Base-by-base conservation (phyloP, 1,140 invertebrate species). In the Pseudoatta argentina region DNA sequence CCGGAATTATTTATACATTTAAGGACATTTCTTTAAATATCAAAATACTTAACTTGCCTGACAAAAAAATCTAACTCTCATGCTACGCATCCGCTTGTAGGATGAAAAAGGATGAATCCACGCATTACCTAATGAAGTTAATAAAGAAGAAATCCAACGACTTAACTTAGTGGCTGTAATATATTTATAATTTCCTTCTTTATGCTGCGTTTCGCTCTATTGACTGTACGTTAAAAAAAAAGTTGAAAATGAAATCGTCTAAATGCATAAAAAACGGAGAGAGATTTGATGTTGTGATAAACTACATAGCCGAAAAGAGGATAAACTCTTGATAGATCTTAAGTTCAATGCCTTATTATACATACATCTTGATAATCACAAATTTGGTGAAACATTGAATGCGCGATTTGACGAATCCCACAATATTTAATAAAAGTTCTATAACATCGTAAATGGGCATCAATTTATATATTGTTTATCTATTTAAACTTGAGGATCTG, bases 121-220 rank as follows among this genome's bases (percentile, higher is more conserved):
- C 88, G 85, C 87, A 91, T 85, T 88, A 92, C 51, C 88, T 92
- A 92, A 88, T 92, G 92, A 92, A 92, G 87, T 92, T 92, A 89
- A 83, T 63, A 91, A 59, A 86, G 57, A 82, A 89, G 24, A 90
- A 57, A 59, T 63, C 30, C 16, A 82, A 64, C 21, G 16, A 83
- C 30, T n/a, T 69, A 90, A 78, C 87, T 87, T 89, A 89, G 39
- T 59, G 51, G 64, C 77, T 82, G 55, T 69, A 76, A 78, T 83
- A 85, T 83, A 66, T 83, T 87, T 64, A 55, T 73, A 73, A 24
- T 55, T 87, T 78, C 44, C 4, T 57, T 83, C 51, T 59, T 86
- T 71, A 81, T 51, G 55, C 59, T 79, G 67, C 30, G 66, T 63
- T 53, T 82, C 27, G 39, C 83, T 69, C 39, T 72, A 69, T 86